phyloP scores from a whole-genome alignment of 2,888 invertebrate genomes.

The Bimastos eiseni region DNA sequence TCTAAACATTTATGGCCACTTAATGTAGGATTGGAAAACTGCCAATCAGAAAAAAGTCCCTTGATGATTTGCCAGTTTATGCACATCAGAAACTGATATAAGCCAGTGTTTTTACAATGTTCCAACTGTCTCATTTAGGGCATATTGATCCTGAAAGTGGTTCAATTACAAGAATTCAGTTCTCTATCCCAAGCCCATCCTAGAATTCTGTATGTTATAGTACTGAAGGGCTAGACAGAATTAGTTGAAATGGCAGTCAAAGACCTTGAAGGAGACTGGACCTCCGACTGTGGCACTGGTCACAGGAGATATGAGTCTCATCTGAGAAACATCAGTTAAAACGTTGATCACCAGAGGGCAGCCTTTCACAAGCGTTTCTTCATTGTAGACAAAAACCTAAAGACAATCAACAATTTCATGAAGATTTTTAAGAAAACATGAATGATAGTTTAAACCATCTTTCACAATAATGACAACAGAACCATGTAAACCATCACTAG shows the following conservation, averaged over 20 bases:
- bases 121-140: not conserved
- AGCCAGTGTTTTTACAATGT: not conserved
- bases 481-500: not conserved
- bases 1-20: too few species aligned
- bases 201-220: not conserved
- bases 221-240: not conserved
- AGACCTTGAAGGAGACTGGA: constrained; percentile 31
- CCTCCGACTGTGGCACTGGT: constrained; percentile 13
- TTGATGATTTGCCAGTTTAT: not conserved
- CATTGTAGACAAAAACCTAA: constrained; percentile 40
- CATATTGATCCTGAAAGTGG: not conserved
- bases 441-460: not conserved
- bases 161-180: not conserved
- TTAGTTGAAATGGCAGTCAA: not conserved
- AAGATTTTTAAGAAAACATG: not conserved
- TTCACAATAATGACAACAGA: not conserved
- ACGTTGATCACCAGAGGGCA: constrained; percentile 34
- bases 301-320: not conserved
- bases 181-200: not conserved
- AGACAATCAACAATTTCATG: not conserved
- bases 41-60: not conserved
- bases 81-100: not conserved
- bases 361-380: constrained; percentile 36
- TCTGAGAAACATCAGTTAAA: constrained; percentile 24
- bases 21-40: too few species aligned